Base-by-base conservation (phyloP, 2,888 invertebrate species). In the Calameuta filiformis region DNA sequence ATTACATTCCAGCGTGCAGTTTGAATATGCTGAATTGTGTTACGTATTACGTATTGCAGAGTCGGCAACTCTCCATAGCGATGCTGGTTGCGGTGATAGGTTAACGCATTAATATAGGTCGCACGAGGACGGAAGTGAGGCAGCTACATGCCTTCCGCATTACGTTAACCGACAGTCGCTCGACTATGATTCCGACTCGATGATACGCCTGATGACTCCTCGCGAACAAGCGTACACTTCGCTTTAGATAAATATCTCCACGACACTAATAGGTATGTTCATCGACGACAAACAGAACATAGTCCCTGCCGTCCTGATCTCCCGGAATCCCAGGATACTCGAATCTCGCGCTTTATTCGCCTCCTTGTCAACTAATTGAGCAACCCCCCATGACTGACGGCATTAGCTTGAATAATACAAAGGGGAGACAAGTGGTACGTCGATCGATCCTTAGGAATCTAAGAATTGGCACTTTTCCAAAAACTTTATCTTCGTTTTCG, bases 101-200 rank as follows among this genome's bases (percentile, higher is more conserved):
- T 56, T 56, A 56, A 56, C 40, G 40, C 40, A 56, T 56, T 56
- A 56, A 56, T 56, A 56, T 56, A 56, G 40, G 40, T 56, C 40
- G 40, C 40, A 56, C 40, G 40, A 56, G 40, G 40, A 56, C 40
- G 40, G 40, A 56, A 56, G 40, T 56, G 40, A 56, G 23, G 40
- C 40, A 56, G 23, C 40, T 56, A 56, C 40, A 56, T 23, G 40
- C 40, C 23, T 56, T 56, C 40, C 23, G 40, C 40, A 56, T 56
- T 56, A 56, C 40, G 40, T 56, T 56, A 56, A 33, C 74, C 76
- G 69, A 79, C 68, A 73, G 73, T 75, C 83, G 80, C 75, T 80
- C 79, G 78, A 77, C 81, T 76, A 77, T 79, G 75, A 81, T 82
- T 83, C 79, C 82, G 74, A 79, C 31, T 74, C 75, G 80, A 83